Percentiles rank a stretch among this genome's conserved stretches.
Evolutionary conservation across 2,888 invertebrate species (phyloP).

Genomic region (Eupithecia vulgata): DNA sequence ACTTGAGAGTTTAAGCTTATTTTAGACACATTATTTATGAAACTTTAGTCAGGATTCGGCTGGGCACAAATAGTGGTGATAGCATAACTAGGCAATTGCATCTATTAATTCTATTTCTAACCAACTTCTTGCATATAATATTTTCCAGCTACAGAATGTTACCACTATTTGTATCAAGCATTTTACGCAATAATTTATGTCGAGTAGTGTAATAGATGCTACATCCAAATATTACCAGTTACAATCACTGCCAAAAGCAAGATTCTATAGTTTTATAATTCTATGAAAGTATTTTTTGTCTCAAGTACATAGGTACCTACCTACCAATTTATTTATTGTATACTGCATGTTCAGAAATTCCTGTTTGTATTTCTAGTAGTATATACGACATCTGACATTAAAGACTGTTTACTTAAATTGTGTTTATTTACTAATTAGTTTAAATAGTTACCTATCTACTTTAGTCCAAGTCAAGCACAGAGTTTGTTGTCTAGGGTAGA

Average conservation of each 20-base stretch:
- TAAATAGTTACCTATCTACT: neutral
- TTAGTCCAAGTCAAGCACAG: neutral
- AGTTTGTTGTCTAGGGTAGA: too few species aligned
- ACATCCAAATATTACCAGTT: constrained; percentile 44
- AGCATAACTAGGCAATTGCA: neutral
- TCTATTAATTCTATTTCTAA: neutral
- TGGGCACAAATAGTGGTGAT: constrained; percentile 34
- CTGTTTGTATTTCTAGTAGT: constrained; percentile 2
- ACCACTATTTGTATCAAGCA: constrained; percentile 29
- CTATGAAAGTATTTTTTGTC: neutral
- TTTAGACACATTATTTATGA: constrained; percentile 40
- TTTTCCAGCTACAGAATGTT: constrained; percentile 13
- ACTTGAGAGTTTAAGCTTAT: constrained; percentile 85
- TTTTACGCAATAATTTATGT: constrained; percentile 23
- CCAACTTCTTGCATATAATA: neutral
- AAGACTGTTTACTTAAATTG: constrained; percentile 70
- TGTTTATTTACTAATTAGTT: too few species aligned
- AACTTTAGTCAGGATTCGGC: constrained; percentile 41
- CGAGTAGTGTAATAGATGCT: constrained; percentile 36
- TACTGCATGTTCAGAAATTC: constrained; percentile 7
- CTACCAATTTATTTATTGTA: constrained; percentile 60
- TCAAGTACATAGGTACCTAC: neutral
- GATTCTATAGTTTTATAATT: constrained; percentile 16
- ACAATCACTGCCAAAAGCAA: constrained; percentile 49
- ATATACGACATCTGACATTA: constrained; percentile 66